Conservation (phyloP, 2,797 vertebrate species). For the Cercopithecus neglectus region DNA sequence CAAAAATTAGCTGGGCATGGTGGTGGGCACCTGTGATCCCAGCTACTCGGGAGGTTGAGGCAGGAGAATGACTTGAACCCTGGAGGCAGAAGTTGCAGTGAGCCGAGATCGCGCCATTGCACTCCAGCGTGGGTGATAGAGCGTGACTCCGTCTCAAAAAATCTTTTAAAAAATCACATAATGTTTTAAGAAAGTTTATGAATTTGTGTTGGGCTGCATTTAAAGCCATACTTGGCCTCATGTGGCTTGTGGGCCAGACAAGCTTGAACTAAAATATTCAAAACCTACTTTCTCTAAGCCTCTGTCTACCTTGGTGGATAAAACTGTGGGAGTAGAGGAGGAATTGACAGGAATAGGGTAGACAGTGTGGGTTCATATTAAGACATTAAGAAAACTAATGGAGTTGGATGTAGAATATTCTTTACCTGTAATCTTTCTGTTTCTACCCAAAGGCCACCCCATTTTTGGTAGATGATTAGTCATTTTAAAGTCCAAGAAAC, state of each 20-base stretch:
- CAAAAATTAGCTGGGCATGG: neutral
- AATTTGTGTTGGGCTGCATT: neutral
- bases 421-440: neutral
- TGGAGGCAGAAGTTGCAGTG: neutral
- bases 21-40: neutral
- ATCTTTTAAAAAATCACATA: neutral
- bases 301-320: neutral
- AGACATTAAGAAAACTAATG: neutral
- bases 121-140: neutral
- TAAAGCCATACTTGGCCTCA: neutral
- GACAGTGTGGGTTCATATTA: neutral
- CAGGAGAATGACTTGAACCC: neutral
- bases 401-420: neutral
- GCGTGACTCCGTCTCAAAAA: neutral
- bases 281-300: neutral
- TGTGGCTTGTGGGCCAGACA: neutral
- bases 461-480: neutral
- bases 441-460: neutral
- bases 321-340: neutral
- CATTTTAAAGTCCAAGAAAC: neutral
- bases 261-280: neutral
- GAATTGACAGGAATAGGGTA: neutral
- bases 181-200: neutral
- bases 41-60: neutral
- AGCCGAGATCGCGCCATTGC: neutral